Evolutionary conservation across 2,113 vertebrate genomes (phyloP), one percentile per base, ranked within the genome.

Genomic region (Alligator mississippiensis): DNA sequence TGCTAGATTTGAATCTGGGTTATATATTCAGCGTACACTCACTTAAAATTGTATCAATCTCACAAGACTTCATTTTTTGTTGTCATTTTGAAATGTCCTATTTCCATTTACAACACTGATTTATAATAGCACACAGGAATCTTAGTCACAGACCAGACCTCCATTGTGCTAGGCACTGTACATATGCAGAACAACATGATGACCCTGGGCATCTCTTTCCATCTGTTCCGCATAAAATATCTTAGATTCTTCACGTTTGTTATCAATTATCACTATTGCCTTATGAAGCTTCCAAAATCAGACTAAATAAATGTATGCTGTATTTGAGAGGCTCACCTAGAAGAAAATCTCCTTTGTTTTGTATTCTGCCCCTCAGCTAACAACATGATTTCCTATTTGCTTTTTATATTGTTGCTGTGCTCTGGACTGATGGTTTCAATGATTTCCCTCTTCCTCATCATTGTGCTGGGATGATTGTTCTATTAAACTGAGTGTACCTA

Each of bases 371-470:
- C 27, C 57, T 64, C 74, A 87, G 54, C 84, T 87, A 72, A 66
- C 66, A 88, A 77, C 90, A 66, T 14, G 88, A 76, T 92, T 84
- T 84, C 88, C 88, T 94, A 61, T 93, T 95, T 94, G 90, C 19
- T 77, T 95, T 96, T 89, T 83, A 5, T 81, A 61, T 77, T 92
- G 74, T 68, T 77, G 28, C 91, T 87, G 61, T 75, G 80, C 63
- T 92, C 88, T 91, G 82, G 74, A 62, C 84, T 96, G 93, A 93
- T 92, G 30, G 74, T 91, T 95, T 96, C 91, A 88, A 88, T 92
- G 91, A 96, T 94, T 96, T 96, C 92, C 82, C 38, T 84, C 38
- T 91, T 94, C 84, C 74, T 93, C 92, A 85, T 95, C 85, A 76
- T 38, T 83, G 77, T 92, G 86, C 91, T 88, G 82, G 38, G 38